Conservation (phyloP, 2,797 vertebrate species). For the Aldrovandia affinis region DNA sequence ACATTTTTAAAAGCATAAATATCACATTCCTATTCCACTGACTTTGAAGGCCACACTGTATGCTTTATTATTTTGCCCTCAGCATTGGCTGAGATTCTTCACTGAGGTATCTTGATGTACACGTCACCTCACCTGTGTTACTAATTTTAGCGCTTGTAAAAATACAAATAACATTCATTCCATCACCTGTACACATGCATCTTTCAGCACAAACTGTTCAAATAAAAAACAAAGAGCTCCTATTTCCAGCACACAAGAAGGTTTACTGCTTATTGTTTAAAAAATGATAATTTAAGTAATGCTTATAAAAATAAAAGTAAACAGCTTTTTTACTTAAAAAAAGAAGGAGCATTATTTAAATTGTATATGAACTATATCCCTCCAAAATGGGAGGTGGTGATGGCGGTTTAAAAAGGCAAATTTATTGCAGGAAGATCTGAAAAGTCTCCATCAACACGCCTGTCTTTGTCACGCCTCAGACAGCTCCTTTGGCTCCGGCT, state of each 20-base stretch:
- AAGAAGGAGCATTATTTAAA: no score
- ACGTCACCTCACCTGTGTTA: background rate
- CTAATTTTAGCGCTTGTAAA: background rate
- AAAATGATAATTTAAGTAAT: no score
- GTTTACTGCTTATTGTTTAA: no score
- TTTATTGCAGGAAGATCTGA: slow-evolving; percentile 53
- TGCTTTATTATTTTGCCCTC: slow-evolving; percentile 16
- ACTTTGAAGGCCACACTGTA: background rate
- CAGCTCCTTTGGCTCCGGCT: slow-evolving; percentile 39
- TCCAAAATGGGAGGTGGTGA: slow-evolving; percentile 16
- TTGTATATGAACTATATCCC: no score
- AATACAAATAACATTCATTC: background rate
- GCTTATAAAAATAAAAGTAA: no score
- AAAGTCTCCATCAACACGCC: slow-evolving; percentile 52
- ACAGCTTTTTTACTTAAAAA: background rate
- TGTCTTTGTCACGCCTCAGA: slow-evolving; percentile 54
- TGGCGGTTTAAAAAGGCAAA: slow-evolving; percentile 58
- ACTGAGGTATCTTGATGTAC: background rate
- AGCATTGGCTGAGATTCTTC: slow-evolving; percentile 16
- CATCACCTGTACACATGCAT: background rate
- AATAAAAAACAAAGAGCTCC: background rate
- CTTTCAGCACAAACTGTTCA: background rate
- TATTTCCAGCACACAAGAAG: background rate
- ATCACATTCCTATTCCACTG: slow-evolving; percentile 24
- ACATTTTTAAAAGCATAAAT: slow-evolving; percentile 18